Evolutionary conservation across 2,888 invertebrate species (phyloP).

Genomic region (Tetropium fuscum): DNA sequence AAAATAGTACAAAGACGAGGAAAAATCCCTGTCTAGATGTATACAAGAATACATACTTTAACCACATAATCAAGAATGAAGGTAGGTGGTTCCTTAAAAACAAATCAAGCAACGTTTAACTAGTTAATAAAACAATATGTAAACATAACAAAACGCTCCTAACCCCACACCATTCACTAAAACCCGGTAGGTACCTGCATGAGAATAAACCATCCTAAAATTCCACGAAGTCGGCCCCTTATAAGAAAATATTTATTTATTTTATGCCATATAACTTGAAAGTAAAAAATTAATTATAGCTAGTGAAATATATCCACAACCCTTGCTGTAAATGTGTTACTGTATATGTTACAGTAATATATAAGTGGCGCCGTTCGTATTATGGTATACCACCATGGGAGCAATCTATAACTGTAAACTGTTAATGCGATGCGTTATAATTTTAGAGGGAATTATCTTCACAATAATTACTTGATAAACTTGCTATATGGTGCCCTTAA

Average conservation of each 20-base stretch:
- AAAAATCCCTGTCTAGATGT: too few species aligned
- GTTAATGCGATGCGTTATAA: too few species aligned
- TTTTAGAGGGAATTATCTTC: too few species aligned
- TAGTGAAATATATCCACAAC: slow-evolving; percentile 20
- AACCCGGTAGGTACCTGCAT: slow-evolving; percentile 43
- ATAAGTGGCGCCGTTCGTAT: slow-evolving; percentile 1
- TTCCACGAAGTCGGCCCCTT: slow-evolving; percentile 42
- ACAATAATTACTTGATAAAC: too few species aligned
- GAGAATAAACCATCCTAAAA: slow-evolving; percentile 36
- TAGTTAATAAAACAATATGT: slow-evolving; percentile 40
- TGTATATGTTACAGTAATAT: slow-evolving; percentile 2
- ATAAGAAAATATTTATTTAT: slow-evolving; percentile 44
- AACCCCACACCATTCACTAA: slow-evolving; percentile 41
- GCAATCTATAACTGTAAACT: too few species aligned
- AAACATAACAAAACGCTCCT: slow-evolving; percentile 36
- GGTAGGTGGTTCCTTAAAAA: too few species aligned
- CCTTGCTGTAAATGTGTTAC: slow-evolving; percentile 12
- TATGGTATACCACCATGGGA: too few species aligned
- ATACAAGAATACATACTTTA: too few species aligned
- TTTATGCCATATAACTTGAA: slow-evolving; percentile 35
- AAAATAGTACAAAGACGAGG: too few species aligned
- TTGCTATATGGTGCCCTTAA: too few species aligned
- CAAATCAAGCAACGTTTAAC: slow-evolving; percentile 27
- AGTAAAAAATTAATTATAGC: slow-evolving; percentile 26
- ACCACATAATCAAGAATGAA: too few species aligned